Evolutionary conservation across 2,113 vertebrate species (phyloP).

Genomic region (Onychostruthus taczanowskii): DNA sequence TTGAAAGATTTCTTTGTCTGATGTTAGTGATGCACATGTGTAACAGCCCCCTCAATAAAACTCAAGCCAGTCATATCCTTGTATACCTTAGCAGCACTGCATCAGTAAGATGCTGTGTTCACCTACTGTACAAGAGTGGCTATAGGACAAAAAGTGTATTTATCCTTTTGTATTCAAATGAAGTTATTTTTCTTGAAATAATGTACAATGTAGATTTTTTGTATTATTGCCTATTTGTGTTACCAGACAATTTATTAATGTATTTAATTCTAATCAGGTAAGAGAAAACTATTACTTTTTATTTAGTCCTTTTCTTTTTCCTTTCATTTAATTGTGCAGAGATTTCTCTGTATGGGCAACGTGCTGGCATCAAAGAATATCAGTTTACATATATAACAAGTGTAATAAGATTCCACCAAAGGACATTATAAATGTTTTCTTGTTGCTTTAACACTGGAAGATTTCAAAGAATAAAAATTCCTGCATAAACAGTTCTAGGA

Average conservation of each 20-base stretch:
- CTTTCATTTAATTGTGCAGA: constrained; percentile 86
- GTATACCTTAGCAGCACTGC: constrained; percentile 76
- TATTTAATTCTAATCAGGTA: constrained; percentile 78
- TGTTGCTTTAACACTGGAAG: constrained; percentile 98
- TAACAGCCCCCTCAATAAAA: constrained; percentile 77
- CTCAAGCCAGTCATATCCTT: constrained; percentile 76
- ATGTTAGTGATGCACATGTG: constrained; percentile 94
- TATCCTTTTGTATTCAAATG: constrained; percentile 98
- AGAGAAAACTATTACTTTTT: constrained; percentile 72
- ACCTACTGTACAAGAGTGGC: constrained; percentile 79
- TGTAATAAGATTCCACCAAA: constrained; percentile 99
- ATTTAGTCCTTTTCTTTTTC: constrained; percentile 67
- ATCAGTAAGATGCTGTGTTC: constrained; percentile 72
- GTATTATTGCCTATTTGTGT: constrained; percentile 96
- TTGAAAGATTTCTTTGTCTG: constrained; percentile 90
- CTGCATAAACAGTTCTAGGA: constrained; percentile 73
- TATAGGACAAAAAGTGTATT: constrained; percentile 87
- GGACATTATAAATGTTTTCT: constrained; percentile 99
- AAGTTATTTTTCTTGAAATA: constrained; percentile 95
- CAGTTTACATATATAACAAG: constrained; percentile 95
- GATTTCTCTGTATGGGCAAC: constrained; percentile 93
- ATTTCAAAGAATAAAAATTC: constrained; percentile 91
- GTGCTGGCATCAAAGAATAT: constrained; percentile 98
- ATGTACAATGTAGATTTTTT: constrained; percentile 93
- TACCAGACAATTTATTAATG: constrained; percentile 86